A percentile compares a stretch with the other conserved stretches of the same genome.
These are phyloP conservation scores for Drosophila phalerata DNA, from an alignment of 2,888 invertebrate genomes.

Conservation along the genomic window DNA sequence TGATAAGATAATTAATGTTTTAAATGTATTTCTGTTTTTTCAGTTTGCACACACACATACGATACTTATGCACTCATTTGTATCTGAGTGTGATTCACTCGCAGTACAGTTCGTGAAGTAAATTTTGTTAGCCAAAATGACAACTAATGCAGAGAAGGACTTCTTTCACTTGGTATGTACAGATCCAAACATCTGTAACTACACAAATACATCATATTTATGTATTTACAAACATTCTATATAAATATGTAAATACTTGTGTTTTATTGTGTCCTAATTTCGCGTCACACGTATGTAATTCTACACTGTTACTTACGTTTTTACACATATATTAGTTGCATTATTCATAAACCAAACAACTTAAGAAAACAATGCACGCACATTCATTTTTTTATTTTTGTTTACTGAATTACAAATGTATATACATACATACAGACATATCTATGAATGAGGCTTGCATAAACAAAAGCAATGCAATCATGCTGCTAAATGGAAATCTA, in stretches of 20 bases:
- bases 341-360: conserved; percentile 10
- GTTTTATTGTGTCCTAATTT: background rate
- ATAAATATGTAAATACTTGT: background rate
- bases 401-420: conserved; percentile 2
- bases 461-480: background rate
- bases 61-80: conserved; percentile 26
- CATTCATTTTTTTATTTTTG: background rate
- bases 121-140: conserved; percentile 50
- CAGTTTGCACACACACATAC: conserved; percentile 32
- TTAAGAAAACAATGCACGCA: background rate
- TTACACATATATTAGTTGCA: conserved; percentile 13
- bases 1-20: conserved; percentile 59
- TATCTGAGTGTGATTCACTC: conserved; percentile 49
- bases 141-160: conserved; percentile 71
- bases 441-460: background rate
- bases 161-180: conserved; percentile 69
- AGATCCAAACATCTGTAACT: conserved; percentile 33
- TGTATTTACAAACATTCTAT: background rate
- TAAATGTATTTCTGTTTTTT: conserved; percentile 51
- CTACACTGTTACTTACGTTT: background rate
- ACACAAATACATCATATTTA: conserved; percentile 7
- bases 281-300: background rate
- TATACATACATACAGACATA: background rate
- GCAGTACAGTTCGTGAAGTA: conserved; percentile 34
- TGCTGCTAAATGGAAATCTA: conserved; percentile 5